Evolutionary conservation across 2,797 vertebrate species (phyloP).

Genomic region (Dermochelys coriacea): DNA sequence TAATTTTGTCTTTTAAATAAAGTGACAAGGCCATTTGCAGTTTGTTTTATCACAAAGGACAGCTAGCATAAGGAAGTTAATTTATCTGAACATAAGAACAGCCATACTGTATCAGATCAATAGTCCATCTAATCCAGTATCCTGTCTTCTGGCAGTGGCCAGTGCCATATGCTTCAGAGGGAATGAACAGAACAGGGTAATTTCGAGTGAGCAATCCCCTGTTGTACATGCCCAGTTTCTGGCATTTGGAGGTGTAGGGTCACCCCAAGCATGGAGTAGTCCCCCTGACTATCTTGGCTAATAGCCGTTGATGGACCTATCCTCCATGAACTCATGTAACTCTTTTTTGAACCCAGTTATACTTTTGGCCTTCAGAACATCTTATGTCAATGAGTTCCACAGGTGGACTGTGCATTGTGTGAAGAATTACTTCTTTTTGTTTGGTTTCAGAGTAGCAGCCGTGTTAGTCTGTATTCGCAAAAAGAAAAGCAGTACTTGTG

Average conservation of each 20-base stretch:
- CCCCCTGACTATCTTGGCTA: not conserved
- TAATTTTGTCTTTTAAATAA: conserved; percentile 29
- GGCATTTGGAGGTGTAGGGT: not conserved
- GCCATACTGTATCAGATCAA: not conserved
- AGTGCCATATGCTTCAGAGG: not conserved
- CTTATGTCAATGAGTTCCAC: not conserved
- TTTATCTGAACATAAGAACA: not conserved
- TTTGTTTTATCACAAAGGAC: conserved; percentile 11
- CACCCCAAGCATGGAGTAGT: not conserved
- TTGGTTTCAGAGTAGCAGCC: no score
- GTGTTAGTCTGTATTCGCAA: no score
- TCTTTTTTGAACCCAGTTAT: not conserved
- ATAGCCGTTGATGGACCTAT: not conserved
- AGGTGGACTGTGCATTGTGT: not conserved
- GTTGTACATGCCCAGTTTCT: not conserved
- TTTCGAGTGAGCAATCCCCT: not conserved
- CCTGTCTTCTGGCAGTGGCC: not conserved
- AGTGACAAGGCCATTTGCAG: conserved; percentile 21
- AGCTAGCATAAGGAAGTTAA: not conserved
- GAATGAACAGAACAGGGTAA: not conserved
- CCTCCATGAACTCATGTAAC: not conserved
- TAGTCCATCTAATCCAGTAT: not conserved
- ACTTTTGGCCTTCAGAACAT: not conserved
- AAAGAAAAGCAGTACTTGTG: no score
- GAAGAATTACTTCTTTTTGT: not conserved